These are phyloP conservation scores for Rhinella marina DNA, from an alignment of 2,797 vertebrate species.

Conservation along the genomic window DNA sequence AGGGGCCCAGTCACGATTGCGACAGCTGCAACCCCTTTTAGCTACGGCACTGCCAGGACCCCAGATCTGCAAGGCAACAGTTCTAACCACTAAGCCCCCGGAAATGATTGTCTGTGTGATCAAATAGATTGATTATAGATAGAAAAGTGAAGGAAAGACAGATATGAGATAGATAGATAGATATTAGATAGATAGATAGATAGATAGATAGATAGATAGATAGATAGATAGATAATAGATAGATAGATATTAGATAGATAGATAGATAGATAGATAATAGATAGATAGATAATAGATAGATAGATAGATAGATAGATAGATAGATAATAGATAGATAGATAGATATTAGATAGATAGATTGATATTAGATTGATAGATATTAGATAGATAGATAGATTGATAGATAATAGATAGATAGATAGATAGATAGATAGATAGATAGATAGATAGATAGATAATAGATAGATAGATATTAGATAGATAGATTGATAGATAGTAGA, in stretches of 20 bases:
- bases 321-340: neutral
- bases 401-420: neutral
- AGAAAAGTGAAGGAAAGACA: neutral
- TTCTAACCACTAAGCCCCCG: no score
- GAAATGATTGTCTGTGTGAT: no score
- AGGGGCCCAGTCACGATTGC: no score
- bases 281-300: no score
- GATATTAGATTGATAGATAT: no score
- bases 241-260: no score
- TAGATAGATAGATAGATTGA: neutral
- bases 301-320: neutral
- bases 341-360: neutral
- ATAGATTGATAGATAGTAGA: no score
- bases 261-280: neutral
- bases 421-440: neutral
- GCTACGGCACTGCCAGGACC: no score
- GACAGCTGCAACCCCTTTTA: no score
- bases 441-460: neutral
- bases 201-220: neutral
- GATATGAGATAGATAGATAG: neutral
- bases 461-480: neutral
- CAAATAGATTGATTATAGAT: neutral
- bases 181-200: neutral
- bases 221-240: neutral
- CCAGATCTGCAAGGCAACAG: no score